These are phyloP conservation scores for Thera britannica DNA, from an alignment of 2,888 invertebrate species.

Conservation along the genomic window DNA sequence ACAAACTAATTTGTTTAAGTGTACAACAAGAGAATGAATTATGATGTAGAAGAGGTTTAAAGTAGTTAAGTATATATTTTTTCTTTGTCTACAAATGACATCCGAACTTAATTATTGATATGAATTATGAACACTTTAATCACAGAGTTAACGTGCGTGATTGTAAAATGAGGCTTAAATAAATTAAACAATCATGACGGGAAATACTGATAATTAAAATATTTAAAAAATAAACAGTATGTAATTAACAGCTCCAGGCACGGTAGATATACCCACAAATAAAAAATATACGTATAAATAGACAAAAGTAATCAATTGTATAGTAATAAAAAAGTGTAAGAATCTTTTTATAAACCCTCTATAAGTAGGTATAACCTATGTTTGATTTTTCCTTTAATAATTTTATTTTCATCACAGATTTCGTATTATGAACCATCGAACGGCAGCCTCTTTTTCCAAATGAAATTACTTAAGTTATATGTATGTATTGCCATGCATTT, in stretches of 20 bases:
- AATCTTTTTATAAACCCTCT: too few species aligned
- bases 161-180: conserved; percentile 34
- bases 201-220: background rate
- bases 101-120: conserved; percentile 7
- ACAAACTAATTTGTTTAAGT: too few species aligned
- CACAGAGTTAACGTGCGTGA: conserved; percentile 54
- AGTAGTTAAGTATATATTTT: too few species aligned
- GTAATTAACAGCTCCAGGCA: too few species aligned
- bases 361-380: conserved; percentile 22
- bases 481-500: conserved; percentile 19
- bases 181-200: background rate
- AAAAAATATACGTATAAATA: too few species aligned
- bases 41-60: too few species aligned
- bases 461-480: background rate
- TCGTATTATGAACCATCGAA: conserved; percentile 32
- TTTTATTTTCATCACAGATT: conserved; percentile 54
- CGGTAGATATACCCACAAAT: too few species aligned
- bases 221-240: conserved; percentile 3
- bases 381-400: conserved; percentile 46
- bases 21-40: too few species aligned
- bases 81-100: conserved; percentile 27
- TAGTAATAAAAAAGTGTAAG: too few species aligned
- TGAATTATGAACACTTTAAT: conserved; percentile 65
- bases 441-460: conserved; percentile 20
- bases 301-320: too few species aligned